Base-by-base conservation (phyloP, 2,888 invertebrate genomes). In the Germaria angustata region DNA sequence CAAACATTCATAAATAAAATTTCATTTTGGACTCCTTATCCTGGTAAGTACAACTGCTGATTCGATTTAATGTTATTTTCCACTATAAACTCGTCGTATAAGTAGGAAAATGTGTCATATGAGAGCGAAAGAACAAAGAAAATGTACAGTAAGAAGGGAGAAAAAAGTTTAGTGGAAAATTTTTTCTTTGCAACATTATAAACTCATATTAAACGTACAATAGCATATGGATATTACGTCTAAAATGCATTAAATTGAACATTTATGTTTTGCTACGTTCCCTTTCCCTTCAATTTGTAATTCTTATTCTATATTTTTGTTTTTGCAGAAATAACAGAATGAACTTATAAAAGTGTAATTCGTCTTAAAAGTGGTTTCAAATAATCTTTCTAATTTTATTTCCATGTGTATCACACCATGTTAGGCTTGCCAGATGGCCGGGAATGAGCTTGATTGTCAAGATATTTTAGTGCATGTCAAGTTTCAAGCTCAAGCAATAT, bases 221-320 rank as follows among this genome's bases (percentile, higher is more conserved):
- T 63, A 32, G 28, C 65, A 28, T 28, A 6, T 28, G 6, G 28
- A 28, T 28, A 5, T 57, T 72, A 75, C 63, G 65, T 75, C 75
- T 79, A 69, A 82, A 73, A 79, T 78, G 75, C 82, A 82, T 79
- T 82, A 82, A 82, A 82, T 79, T 75, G 79, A 79, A 82, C 75
- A 81, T 81, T 78, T 73, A 81, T 81, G 73, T 78, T 69, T 41
- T 53, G 28, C 15, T 49, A 24, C 2, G 17, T 49, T 59, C 20
- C n/a, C 24, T 44, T 76, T 46, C 39, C 13, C 13, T 66, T 57
- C 46, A 13, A 9, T 22, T 15, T 53, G 22, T 22, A 15, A 24
- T 46, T 44, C 8, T 39, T 34, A 34, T 34, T n/a, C n/a, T 28
- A 34, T 9, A 63, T 73, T 34, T 68, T 17, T 15, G 15, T 53